Base-by-base conservation (phyloP, 2,888 invertebrate genomes). In the Podotricha telesiphe region DNA sequence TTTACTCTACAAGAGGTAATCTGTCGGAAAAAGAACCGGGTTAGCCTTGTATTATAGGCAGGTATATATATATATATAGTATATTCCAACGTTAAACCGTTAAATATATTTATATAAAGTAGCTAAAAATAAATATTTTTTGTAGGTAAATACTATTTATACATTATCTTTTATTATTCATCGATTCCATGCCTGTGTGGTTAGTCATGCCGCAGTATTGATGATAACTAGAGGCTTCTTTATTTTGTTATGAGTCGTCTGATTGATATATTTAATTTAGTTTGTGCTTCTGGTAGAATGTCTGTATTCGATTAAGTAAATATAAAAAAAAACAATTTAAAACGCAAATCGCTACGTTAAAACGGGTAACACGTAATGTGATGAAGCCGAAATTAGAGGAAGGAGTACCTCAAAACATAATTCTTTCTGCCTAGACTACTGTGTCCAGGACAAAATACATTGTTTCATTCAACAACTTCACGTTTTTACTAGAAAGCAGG, bases 151-250 rank as follows among this genome's bases (percentile, higher is more conserved):
- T 10, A 20, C 19, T 58, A 40, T 66, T 22, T 66, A 17, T 22
- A 20, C 48, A 13, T 58, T 66, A 66, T 58, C 65, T 58, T 22
- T 58, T 48, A 58, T 58, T 66, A 58, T 22, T 66, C 58, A 58
- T 66, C 22, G 58, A 22, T 59, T 66, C 17, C 50, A n/a, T 55
- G 45, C 55, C 17, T 19, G 20, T 28, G 10, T 17, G 13, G 50
- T 58, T 59, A 58, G 20, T 66, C 66, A 66, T 58, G 45, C 20
- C 22, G 34, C 13, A 11, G n/a, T 37, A 50, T 34, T 15, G 61
- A 40, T 61, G 42, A 53, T 61, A 19, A 42, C 13, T 53, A 61
- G 20, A 7, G 15, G 37, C 19, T 15, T 22, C 19, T 20, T 45
- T 56, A 19, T 28, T 53, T 53, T 17, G 34, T 34, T 34, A 34